Base-by-base conservation (phyloP, 2,113 vertebrate species). In the Onychorhynchus coronatus region DNA sequence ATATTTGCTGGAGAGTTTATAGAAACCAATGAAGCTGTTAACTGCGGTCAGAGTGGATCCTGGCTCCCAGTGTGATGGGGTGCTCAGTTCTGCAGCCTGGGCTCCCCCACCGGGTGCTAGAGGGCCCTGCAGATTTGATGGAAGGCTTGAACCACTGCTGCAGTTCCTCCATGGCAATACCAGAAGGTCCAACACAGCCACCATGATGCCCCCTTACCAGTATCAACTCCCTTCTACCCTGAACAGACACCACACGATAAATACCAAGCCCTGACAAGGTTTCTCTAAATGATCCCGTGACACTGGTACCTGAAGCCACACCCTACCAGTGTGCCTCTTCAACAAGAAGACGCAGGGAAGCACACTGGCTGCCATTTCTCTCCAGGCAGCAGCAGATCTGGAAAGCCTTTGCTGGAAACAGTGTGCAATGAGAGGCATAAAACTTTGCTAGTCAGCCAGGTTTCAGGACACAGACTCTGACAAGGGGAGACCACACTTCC, bases 1-100 rank as follows among this genome's bases (percentile, higher is more conserved):
- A 91, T 85, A 96, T 95, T 96, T 95, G 89, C 71, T 70, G 27
- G 44, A 80, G 52, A 49, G 90, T 90, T 96, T 95, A 93, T 74
- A 83, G 85, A 96, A 91, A 83, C 59, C 0, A 0, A 5, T 20
- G 50, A 42, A 58, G 63, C 33, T 23, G 59, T n/a, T 9, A 33
- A 55, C 46, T 14, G 17, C 0, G 2, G 35, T 33, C 74, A 70
- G 49, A 70, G 39, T 4, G 30, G n/a, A 19, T 0, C 0, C 30
- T 1, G 1, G 44, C 55, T 88, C 74, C 42, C 0, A 0, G 33
- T 33, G 50, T 3, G 37, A 55, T 0, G 1, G 28, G 62, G 31
- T 0, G 8, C 44, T 80, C 33, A 47, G 61, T 30, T 25, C n/a
- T 20, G 12, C 42, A 71, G 52, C 52, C n/a, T 16, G 5, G 25